Base-by-base conservation (phyloP, 2,113 vertebrate genomes). In the Pangasianodon hypophthalmus region DNA sequence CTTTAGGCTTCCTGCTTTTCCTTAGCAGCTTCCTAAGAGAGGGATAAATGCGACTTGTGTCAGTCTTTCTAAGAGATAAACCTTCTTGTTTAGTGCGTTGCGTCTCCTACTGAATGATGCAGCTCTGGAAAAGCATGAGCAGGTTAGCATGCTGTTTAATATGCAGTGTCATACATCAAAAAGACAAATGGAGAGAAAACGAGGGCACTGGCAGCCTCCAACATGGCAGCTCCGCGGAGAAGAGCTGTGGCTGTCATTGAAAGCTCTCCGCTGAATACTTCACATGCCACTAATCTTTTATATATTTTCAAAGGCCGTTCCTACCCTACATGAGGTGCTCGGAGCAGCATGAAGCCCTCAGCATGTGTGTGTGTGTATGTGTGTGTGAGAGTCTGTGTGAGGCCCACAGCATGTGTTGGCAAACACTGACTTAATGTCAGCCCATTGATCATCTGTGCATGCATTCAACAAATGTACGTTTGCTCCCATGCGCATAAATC, bases 401-500 rank as follows among this genome's bases (percentile, higher is more conserved):
- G 52, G 7, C 88, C 71, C 79, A 56, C 85, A 77, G 67, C 73
- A 81, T 67, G 75, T 83, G 87, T 90, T 79, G 46, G 87, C 91
- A 89, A 90, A 92, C 90, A 84, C 86, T 58, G 46, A 75, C 83
- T 92, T 89, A 86, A 91, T 91, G 91, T 89, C 82, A 48, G 82
- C 32, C 54, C 75, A 90, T 90, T 90, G 90, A 90, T 90, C 90
- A 77, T 79, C 69, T n/a, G 85, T 88, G 81, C 91, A 67, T 85
- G 64, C 37, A 9, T 82, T 93, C 93, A 91, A 92, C 92, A 91
- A 87, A 91, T 90, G 91, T 52, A 83, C 54, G 83, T 90, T 86
- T 91, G 83, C 86, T 92, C 90, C 92, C 91, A 90, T 93, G 91
- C 77, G 75, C 91, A 88, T 90, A 87, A 93, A 91, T 92, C 92